Base-by-base conservation (phyloP, 2,797 vertebrate species). In the Siniperca undulata region DNA sequence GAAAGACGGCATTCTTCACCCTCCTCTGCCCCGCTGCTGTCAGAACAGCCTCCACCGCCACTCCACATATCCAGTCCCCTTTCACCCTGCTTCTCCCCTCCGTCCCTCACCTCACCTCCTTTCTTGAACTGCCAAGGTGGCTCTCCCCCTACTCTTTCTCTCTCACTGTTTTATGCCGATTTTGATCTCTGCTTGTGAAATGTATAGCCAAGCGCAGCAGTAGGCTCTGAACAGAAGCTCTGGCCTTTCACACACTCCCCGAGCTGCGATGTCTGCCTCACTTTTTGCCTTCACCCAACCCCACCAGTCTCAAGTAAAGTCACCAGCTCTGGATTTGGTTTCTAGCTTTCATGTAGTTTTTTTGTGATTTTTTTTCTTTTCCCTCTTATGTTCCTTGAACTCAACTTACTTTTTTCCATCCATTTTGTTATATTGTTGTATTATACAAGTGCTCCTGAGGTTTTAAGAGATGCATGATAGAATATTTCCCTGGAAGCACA, bases 101-200 rank as follows among this genome's bases (percentile, higher is more conserved):
- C 16, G 52, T 65, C 44, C 59, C 50, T 64, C 72, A 72, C 82
- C 86, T 85, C 66, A 42, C 78, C 61, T 85, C 78, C 81, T 91
- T 87, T 91, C 85, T 90, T 91, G 86, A 83, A 81, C 88, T 89
- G 88, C 86, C 91, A 86, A 80, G 76, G 67, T 84, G 77, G 48
- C 74, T 62, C 66, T 59, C 84, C 64, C 48, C 77, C 38, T 38
- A 52, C 24, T 55, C 61, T 59, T 50, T 72, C 82, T 58, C 75
- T 80, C 80, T 79, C 75, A 24, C 85, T 80, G 74, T 92, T 92
- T 89, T 85, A 80, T 87, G 88, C 91, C 12, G 95, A 94, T 95
- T 91, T 93, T 92, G 93, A 95, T 95, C 94, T 92, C 52, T n/a
- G 78, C 92, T 92, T 89, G 91, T 94, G 94, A 94, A 95, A 95